Evolutionary conservation across 1,140 invertebrate genomes (phyloP), one percentile per base, ranked within the genome.

Genomic region (Rhopalosiphum maidis): DNA sequence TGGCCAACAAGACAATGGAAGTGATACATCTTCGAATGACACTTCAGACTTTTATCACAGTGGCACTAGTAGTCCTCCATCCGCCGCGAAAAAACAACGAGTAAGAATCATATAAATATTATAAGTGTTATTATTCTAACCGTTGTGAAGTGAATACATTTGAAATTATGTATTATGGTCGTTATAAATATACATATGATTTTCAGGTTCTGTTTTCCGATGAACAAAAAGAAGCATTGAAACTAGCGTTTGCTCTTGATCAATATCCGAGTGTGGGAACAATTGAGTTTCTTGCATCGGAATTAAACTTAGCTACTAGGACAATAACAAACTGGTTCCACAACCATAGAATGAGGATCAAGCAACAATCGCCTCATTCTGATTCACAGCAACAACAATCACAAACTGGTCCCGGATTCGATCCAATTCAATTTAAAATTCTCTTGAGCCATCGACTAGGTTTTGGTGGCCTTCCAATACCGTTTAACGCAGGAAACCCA

Each of bases 251-350:
- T 95, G 97, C 98, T 0, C 96, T 99, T 23, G 99, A 99, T 95
- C 98, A 99, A 0, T 99, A 99, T 95, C 99, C 99, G 0, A 99
- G 98, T 95, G 97, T 99, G 94, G 97, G 97, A 15, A 99, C 98
- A 43, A 99, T 99, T 82, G 99, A 99, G 95, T 99, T 99, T 94
- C 96, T 99, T 90, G 98, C 98, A 22, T 96, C 97, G 35, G 98
- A 99, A 95, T 95, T 99, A 18, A 97, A 97, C 25, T 96, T 99
- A n/a, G 98, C 98, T 2, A 97, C 98, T 23, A 96, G 99, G 94
- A 99, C 99, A 77, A 99, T 99, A 94, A 99, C 98, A 35, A 99
- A 99, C 95, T 99, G 99, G 99, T 99, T 99, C 96, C 99, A 99
- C 96, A 99, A 99, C 95, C 99, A 99, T 95, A 97, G 99, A 93